Conservation (phyloP, 2,888 invertebrate species). For the Dasysyrphus albostriatus region DNA sequence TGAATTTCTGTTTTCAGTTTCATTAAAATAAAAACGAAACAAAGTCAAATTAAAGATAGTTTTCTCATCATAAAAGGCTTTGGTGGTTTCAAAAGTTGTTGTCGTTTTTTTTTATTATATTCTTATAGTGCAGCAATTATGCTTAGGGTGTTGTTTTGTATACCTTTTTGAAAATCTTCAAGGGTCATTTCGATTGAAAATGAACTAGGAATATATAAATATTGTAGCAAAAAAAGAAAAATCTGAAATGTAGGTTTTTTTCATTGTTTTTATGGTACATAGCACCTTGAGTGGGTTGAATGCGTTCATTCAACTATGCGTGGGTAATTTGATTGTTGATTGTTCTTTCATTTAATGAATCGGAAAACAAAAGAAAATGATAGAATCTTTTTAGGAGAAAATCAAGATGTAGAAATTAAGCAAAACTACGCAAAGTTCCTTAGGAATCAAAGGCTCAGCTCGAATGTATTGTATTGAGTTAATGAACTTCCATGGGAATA, state of each 20-base stretch:
- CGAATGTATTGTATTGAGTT: slow-evolving; percentile 1
- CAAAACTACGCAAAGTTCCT: slow-evolving; percentile 2
- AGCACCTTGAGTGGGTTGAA: slow-evolving; percentile 38
- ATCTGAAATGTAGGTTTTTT: slow-evolving; percentile 28
- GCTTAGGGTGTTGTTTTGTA: slow-evolving; percentile 17
- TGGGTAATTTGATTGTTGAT: slow-evolving; percentile 63
- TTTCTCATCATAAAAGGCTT: slow-evolving; percentile 37
- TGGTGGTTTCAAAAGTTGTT: slow-evolving; percentile 5
- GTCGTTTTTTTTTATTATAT: not conserved
- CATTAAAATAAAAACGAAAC: slow-evolving; percentile 39
- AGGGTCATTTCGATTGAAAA: slow-evolving; percentile 31
- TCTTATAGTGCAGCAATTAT: slow-evolving; percentile 18
- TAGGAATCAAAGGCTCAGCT: not conserved
- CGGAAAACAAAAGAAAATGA: slow-evolving; percentile 55
- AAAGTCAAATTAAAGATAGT: slow-evolving; percentile 13
- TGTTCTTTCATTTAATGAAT: slow-evolving; percentile 58
- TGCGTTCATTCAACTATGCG: slow-evolving; percentile 60
- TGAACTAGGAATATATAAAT: slow-evolving; percentile 27
- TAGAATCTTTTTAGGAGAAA: not conserved
- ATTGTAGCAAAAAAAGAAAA: slow-evolving; percentile 26
- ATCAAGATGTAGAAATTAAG: slow-evolving; percentile 5
- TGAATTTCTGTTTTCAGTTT: slow-evolving; percentile 50
- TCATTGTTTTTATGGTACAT: slow-evolving; percentile 8
- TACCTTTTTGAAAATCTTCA: slow-evolving; percentile 14
- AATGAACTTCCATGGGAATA: slow-evolving; percentile 23